Percentiles rank a stretch among this genome's conserved stretches.
Conservation (phyloP, 2,113 vertebrate species). For the Sialia sialis region DNA sequence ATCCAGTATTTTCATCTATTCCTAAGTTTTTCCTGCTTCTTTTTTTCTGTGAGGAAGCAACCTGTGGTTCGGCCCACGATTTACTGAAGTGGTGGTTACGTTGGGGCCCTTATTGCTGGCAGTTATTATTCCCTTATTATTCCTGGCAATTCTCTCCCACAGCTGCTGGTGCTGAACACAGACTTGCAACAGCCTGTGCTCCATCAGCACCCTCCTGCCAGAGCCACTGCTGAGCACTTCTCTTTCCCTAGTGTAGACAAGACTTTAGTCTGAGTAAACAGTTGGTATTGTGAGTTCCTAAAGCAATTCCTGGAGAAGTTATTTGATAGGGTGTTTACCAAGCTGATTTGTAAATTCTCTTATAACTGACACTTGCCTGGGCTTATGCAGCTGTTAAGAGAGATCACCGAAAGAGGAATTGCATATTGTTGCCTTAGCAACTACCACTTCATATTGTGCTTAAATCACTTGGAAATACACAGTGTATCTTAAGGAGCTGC, state of each 20-base stretch:
- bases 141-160: not conserved
- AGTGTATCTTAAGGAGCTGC: not conserved
- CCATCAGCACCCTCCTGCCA: not conserved
- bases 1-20: not conserved
- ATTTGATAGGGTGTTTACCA: constrained; percentile 8
- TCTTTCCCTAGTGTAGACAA: not conserved
- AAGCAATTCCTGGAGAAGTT: not conserved
- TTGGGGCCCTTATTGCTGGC: not conserved
- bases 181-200: not conserved
- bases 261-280: not conserved
- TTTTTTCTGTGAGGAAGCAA: not conserved
- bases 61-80: not conserved
- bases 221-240: not conserved
- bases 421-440: constrained; percentile 56
- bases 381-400: constrained; percentile 24
- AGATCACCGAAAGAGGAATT: not conserved
- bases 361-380: not conserved
- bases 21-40: not conserved
- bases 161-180: not conserved
- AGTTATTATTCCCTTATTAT: not conserved
- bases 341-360: constrained; percentile 11
- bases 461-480: constrained; percentile 5
- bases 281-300: not conserved
- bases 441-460: constrained; percentile 31
- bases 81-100: rapidly evolving